Conservation (phyloP, 1,140 invertebrate species). For the Microplitis demolitor region DNA sequence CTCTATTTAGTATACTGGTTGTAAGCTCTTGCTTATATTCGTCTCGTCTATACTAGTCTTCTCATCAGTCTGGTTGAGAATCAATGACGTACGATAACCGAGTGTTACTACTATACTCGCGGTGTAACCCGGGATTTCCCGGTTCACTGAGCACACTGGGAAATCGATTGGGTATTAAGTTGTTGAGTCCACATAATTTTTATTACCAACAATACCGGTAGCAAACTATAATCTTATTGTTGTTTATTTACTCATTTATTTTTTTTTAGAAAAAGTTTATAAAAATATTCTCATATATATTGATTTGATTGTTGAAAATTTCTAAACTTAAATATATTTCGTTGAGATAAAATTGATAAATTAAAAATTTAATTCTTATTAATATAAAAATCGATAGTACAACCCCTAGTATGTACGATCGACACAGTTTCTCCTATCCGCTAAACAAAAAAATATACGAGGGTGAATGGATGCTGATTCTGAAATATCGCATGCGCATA, state of each 20-base stretch:
- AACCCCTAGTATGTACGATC: background rate
- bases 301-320: no score
- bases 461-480: background rate
- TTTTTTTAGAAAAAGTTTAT: background rate
- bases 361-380: background rate
- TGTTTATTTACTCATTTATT: background rate
- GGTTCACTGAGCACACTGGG: background rate
- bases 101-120: background rate
- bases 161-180: slow-evolving; percentile 10
- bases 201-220: background rate
- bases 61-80: slow-evolving; percentile 3
- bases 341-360: no score
- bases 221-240: background rate
- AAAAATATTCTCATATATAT: no score
- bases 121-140: slow-evolving; percentile 7
- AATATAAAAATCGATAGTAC: background rate
- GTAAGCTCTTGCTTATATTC: background rate
- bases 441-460: background rate
- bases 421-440: background rate
- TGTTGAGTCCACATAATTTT: no score
- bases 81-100: slow-evolving; percentile 3
- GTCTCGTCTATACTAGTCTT: background rate
- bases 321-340: no score
- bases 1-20: background rate
- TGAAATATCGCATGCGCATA: background rate